Evolutionary conservation across 2,888 invertebrate species (phyloP).

Genomic region (Epirrhoe alternata): DNA sequence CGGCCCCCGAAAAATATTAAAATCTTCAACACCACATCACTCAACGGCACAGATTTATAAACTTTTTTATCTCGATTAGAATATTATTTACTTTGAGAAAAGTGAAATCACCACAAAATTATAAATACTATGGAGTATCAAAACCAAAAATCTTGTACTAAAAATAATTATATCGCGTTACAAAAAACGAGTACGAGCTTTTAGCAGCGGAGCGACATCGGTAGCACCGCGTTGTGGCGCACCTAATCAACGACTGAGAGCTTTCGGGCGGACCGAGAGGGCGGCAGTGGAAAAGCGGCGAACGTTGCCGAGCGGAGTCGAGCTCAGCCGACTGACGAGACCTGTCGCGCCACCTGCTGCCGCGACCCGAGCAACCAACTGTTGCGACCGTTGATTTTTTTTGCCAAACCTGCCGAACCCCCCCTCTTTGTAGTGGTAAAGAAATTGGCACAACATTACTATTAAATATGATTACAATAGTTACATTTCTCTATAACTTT

Average conservation of each 20-base stretch:
- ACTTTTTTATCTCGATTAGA: constrained; percentile 7
- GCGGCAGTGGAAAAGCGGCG: constrained; percentile 75
- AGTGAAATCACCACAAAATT: constrained; percentile 16
- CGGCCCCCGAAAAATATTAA: constrained; percentile 52
- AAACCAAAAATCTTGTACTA: constrained; percentile 29
- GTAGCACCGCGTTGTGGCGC: constrained; percentile 67
- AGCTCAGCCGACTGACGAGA: constrained; percentile 61
- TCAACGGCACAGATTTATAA: constrained; percentile 46
- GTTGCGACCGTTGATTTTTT: constrained; percentile 83
- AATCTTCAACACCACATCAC: constrained; percentile 66
- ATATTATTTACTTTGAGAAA: constrained; percentile 1
- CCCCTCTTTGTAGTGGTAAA: constrained; percentile 52
- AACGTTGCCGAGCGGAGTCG: constrained; percentile 59
- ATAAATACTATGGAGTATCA: constrained; percentile 17
- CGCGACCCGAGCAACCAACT: constrained; percentile 68
- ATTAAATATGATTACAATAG: constrained; percentile 33
- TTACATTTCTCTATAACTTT: constrained; percentile 15
- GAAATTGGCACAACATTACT: constrained; percentile 68
- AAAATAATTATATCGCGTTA: constrained; percentile 47
- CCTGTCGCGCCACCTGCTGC: constrained; percentile 83
- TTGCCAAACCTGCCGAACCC: constrained; percentile 58
- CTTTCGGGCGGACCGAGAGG: constrained; percentile 82
- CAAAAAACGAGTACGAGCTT: constrained; percentile 57
- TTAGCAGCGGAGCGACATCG: constrained; percentile 43
- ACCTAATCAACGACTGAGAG: constrained; percentile 78